Evolutionary conservation across 2,113 vertebrate genomes (phyloP).

Genomic region (Rissa tridactyla): DNA sequence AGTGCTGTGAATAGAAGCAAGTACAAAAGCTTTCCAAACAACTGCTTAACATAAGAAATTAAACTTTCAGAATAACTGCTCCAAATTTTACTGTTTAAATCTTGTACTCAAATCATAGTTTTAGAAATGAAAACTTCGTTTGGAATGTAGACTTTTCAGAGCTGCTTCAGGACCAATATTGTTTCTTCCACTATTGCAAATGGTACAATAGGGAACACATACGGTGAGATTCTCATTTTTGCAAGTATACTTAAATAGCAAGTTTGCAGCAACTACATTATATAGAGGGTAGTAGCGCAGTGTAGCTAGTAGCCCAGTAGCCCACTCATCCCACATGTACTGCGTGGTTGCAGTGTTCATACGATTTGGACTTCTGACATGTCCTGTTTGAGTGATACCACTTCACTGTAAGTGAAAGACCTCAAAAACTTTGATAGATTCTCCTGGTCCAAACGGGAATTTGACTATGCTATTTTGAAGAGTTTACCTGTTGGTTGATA

Average conservation of each 20-base stretch:
- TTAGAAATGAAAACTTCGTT: background rate
- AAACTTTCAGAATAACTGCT: background rate
- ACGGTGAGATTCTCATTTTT: background rate
- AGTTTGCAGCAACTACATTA: background rate
- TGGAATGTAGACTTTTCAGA: background rate
- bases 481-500: background rate
- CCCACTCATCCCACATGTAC: rapidly evolving
- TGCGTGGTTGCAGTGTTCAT: background rate
- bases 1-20: background rate
- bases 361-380: background rate
- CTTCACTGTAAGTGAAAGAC: background rate
- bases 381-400: background rate
- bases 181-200: background rate
- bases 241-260: background rate
- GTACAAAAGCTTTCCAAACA: background rate
- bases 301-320: background rate
- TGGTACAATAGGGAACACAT: background rate
- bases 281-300: too few relatives aligned
- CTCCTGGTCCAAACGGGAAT: background rate
- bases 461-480: background rate
- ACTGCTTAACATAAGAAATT: background rate
- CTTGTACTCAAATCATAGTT: background rate
- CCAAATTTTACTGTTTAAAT: background rate
- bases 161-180: background rate
- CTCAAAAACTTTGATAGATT: background rate